Evolutionary conservation across 2,797 vertebrate species (phyloP).

Genomic region (Hydrocynus forskahlii): DNA sequence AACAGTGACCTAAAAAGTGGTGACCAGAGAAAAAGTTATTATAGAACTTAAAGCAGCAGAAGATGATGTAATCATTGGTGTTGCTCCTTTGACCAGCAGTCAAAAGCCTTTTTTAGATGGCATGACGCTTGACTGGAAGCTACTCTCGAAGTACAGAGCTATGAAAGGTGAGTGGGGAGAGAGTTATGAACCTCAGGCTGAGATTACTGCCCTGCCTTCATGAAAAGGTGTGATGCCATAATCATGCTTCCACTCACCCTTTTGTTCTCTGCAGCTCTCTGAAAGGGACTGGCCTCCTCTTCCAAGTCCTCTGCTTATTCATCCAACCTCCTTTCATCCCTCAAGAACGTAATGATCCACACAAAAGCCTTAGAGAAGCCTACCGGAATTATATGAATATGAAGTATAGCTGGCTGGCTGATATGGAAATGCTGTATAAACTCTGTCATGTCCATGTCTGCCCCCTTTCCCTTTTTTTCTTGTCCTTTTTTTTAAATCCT

Average conservation of each 20-base stretch:
- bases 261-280: slow-evolving; percentile 42
- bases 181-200: slow-evolving; percentile 7
- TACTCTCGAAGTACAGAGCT: neutral
- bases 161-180: neutral
- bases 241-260: slow-evolving; percentile 27
- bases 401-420: slow-evolving; percentile 31
- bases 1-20: neutral
- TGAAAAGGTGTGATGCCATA: slow-evolving; percentile 50
- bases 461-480: neutral
- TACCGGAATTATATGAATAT: slow-evolving; percentile 45
- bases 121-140: neutral
- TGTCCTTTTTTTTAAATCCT: neutral
- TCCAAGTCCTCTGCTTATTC: slow-evolving; percentile 37
- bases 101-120: neutral
- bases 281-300: slow-evolving; percentile 34
- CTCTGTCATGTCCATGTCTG: slow-evolving; percentile 32
- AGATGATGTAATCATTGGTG: neutral
- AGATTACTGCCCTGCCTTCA: slow-evolving; percentile 29
- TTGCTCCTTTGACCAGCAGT: neutral
- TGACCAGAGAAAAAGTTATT: neutral
- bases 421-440: slow-evolving; percentile 42
- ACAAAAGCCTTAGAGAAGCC: slow-evolving; percentile 46
- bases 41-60: neutral
- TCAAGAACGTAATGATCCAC: slow-evolving; percentile 51
- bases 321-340: slow-evolving; percentile 41